Base-by-base conservation (phyloP, 2,797 vertebrate genomes). In the Threskiornis aethiopicus region DNA sequence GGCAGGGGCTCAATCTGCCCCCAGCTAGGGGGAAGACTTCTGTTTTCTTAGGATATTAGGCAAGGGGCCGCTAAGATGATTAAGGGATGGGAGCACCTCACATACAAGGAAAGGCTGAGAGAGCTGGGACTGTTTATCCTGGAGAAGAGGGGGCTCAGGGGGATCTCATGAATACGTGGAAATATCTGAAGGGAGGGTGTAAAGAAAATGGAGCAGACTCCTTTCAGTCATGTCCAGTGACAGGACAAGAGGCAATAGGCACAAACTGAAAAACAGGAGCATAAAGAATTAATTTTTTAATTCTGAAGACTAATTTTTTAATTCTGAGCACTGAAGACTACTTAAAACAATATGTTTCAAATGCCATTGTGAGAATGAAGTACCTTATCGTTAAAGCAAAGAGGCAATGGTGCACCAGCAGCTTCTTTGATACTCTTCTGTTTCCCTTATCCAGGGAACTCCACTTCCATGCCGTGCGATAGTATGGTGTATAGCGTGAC, bases 371-470 rank as follows among this genome's bases (percentile, higher is more conserved):
- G 28, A 83, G 28, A 33, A 35, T 54, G 11, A 80, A 44, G 13
- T 25, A 39, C 6, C 2, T n/a, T 20, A 6, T 14, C 0, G 0
- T 41, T 46, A 33, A 58, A 22, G 25, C 29, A 54, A 1, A n/a
- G 31, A 39, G 15, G 6, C 11, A 55, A 14, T 18, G 26, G 17
- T 51, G 31, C 9, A 13, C 8, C 13, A 42, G 24, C 11, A 72
- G 28, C 9, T 1, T 35, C 71, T 87, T 29, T 25, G 15, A 14
- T 67, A 11, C 2, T 49, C 33, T 52, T 33, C 18, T 57, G 16
- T 33, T 78, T 47, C 29, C 14, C 5, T 37, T 52, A 10, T 16
- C 19, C 37, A 81, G 57, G 20, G 14, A 59, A 14, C 31, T 52
- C 28, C 29, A 1, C 55, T 71, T 42, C n/a, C 9, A 7, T 54